Evolutionary conservation across 2,888 invertebrate species (phyloP).

Genomic region (Corbicula japonica): DNA sequence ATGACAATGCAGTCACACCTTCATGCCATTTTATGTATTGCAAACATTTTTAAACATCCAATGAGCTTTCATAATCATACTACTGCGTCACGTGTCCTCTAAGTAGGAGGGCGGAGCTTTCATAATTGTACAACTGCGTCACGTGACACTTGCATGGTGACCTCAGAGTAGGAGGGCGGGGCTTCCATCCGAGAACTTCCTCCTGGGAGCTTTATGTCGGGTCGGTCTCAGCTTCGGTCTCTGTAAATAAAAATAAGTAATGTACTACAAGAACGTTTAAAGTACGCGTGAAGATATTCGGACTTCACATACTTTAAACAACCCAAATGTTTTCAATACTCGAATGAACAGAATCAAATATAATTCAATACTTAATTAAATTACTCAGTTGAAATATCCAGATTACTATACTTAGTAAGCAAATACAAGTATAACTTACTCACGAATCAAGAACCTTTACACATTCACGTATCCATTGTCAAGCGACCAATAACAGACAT

Average conservation of each 20-base stretch:
- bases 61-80: background rate
- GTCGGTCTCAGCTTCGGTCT: conserved; percentile 73
- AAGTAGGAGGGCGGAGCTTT: background rate
- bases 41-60: background rate
- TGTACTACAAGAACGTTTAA: no score
- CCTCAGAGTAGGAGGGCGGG: conserved; percentile 78
- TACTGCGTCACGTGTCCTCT: background rate
- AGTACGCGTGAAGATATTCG: no score
- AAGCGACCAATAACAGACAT: no score
- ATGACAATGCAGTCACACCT: background rate
- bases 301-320: no score
- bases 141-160: conserved; percentile 60
- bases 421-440: no score
- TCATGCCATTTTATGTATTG: background rate
- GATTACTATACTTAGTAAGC: no score
- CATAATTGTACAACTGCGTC: conserved; percentile 56
- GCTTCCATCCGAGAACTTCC: conserved; percentile 49
- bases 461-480: no score
- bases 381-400: no score
- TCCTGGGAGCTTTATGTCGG: conserved; percentile 70
- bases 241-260: conserved; percentile 52
- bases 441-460: no score
- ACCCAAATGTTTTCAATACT: no score
- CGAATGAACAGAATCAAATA: no score
- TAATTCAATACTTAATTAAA: no score